Percentiles rank a stretch among this genome's conserved stretches.
phyloP scores from a whole-genome alignment of 2,113 vertebrate species.

The Oreochromis aureus region DNA sequence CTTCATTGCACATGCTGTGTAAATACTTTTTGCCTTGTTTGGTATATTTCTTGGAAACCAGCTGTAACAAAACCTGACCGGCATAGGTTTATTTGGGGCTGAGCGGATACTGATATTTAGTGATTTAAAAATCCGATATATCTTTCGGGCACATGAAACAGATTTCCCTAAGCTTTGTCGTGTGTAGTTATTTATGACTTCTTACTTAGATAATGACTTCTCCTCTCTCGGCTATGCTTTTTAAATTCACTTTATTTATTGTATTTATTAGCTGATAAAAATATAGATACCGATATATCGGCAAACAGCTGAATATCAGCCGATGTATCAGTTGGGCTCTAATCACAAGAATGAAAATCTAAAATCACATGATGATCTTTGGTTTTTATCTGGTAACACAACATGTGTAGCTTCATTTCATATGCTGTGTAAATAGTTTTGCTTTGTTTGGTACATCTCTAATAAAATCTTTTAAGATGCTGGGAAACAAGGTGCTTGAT shows the following conservation, averaged over 20 bases:
- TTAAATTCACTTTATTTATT: background rate
- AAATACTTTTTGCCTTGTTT: background rate
- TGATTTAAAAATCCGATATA: background rate
- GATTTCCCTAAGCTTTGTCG: background rate
- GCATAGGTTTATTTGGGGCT: rapidly evolving
- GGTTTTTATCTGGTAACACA: background rate
- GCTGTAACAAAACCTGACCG: background rate
- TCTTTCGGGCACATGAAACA: background rate
- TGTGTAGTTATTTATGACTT: background rate
- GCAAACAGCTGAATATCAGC: background rate
- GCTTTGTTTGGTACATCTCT: background rate
- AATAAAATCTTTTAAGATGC: background rate
- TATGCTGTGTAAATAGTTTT: background rate
- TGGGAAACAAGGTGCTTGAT: background rate
- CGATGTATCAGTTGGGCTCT: rapidly evolving
- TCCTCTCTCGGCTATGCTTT: background rate
- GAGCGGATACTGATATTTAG: rapidly evolving
- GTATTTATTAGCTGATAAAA: background rate
- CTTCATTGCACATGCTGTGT: background rate
- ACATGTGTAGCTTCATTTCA: background rate
- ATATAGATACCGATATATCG: rapidly evolving
- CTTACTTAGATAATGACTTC: background rate
- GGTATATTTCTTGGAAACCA: background rate
- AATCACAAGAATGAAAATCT: background rate
- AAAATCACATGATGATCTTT: background rate